A percentile compares a stretch with the other conserved stretches of the same genome.
Evolutionary conservation across 2,113 vertebrate species (phyloP).

Genomic region (Eulemur macaco): DNA sequence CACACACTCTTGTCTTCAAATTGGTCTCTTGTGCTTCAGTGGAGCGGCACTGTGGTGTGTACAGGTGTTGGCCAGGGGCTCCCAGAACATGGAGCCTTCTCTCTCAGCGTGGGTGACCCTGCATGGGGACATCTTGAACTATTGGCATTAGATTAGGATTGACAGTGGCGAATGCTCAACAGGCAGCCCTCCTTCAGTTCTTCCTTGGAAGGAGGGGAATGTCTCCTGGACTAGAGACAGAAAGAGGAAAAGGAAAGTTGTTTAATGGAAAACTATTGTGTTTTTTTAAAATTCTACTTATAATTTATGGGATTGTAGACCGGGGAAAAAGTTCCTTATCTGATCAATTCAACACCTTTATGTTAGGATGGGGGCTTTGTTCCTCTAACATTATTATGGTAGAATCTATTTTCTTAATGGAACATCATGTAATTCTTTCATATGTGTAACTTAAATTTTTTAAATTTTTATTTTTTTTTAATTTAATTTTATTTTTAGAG

Average conservation of each 20-base stretch:
- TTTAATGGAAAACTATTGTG: not conserved
- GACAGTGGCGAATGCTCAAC: rapidly evolving
- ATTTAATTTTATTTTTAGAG: too few relatives aligned
- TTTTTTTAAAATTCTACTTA: not conserved
- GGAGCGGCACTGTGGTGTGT: not conserved
- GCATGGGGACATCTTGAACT: not conserved
- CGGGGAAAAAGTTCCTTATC: not conserved
- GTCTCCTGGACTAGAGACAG: not conserved
- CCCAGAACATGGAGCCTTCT: not conserved
- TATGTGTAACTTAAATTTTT: not conserved
- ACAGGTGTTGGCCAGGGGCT: not conserved
- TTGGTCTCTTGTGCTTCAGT: not conserved
- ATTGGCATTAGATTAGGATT: not conserved
- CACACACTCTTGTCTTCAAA: not conserved
- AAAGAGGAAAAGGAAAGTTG: not conserved
- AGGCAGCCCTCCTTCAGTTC: not conserved
- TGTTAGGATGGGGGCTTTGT: not conserved
- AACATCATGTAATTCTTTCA: not conserved
- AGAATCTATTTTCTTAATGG: not conserved
- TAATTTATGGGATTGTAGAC: not conserved
- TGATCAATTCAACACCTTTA: not conserved
- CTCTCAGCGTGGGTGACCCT: not conserved
- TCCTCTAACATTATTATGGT: not conserved
- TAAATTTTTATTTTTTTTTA: too few relatives aligned
- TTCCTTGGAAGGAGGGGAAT: not conserved